Base-by-base conservation (phyloP, 2,888 invertebrate species). In the Tinea pellionella region DNA sequence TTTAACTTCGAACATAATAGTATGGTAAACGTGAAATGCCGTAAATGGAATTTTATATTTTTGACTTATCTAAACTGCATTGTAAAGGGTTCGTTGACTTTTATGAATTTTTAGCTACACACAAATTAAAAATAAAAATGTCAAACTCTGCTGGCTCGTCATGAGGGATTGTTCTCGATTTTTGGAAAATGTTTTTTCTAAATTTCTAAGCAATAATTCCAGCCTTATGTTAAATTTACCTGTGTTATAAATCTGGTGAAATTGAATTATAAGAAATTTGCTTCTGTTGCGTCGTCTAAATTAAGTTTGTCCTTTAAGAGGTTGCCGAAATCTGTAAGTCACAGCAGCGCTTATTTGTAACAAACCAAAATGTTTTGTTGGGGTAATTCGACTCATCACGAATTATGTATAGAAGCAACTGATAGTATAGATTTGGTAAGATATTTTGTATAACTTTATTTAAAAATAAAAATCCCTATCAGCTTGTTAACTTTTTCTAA, bases 351-450 rank as follows among this genome's bases (percentile, higher is more conserved):
- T 47, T 16, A 8, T 24, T 24, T 3, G 24, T 3, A 24, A 8
- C 41, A 41, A 41, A 41, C 3, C 41, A 80, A 73, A 74, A 87
- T 87, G 87, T 87, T 84, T 80, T 87, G 87, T 73, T 87, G 87
- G 87, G 87, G 87, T 66, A 87, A 86, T 75, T 75, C 84, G 66
- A 86, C 86, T 72, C 77, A 86, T 73, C 84, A 84, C 67, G 87
- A 87, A 75, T 71, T 87, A 63, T 85, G 78, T 67, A 69, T 87
- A 62, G 86, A 86, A 69, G 74, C 74, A 43, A 65, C 79, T 57
- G 77, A 78, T 57, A 71, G 66, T 63, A 66, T 72, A 64, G 84
- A 84, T 71, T 72, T 86, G 77, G 87, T 86, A 72, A 78, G 78
- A 24, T 24, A 67, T 7, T n/a, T 41, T 47, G n/a, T 60, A 15